These are phyloP conservation scores for Entelurus aequoreus DNA, from an alignment of 2,113 vertebrate genomes.

Conservation along the genomic window DNA sequence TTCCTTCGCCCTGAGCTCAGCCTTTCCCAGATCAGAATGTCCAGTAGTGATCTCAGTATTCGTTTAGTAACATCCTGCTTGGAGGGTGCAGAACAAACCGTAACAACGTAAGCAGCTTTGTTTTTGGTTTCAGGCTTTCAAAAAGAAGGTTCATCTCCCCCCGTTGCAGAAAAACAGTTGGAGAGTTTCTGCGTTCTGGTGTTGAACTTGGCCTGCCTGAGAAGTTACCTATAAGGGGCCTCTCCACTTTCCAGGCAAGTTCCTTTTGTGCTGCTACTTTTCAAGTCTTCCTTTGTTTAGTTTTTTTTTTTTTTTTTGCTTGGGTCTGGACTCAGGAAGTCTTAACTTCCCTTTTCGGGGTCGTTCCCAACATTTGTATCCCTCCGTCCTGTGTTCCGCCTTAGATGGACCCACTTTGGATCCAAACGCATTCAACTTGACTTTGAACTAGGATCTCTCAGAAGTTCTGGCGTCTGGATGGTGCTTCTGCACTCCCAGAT, in stretches of 20 bases:
- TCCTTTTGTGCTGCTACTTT: constrained; percentile 17
- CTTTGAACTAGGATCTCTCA: not conserved
- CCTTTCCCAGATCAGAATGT: too few species aligned
- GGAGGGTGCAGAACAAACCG: too few species aligned
- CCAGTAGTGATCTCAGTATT: too few species aligned
- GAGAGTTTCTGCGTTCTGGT: too few species aligned
- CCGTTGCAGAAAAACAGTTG: too few species aligned
- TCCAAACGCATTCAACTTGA: too few species aligned
- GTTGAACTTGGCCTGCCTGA: not conserved
- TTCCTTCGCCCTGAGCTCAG: too few species aligned
- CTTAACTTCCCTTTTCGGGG: constrained; percentile 31
- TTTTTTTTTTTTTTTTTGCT: constrained; percentile 21
- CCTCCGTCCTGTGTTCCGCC: constrained; percentile 29
- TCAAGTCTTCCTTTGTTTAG: not conserved
- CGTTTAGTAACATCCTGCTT: too few species aligned
- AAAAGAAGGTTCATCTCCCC: too few species aligned
- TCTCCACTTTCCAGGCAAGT: constrained; percentile 19
- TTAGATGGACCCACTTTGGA: not conserved
- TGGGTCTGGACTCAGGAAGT: constrained; percentile 40
- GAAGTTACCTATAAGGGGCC: constrained; percentile 12
- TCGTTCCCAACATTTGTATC: constrained; percentile 20
- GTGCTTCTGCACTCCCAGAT: constrained; percentile 42
- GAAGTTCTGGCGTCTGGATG: not conserved
- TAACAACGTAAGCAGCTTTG: too few species aligned
- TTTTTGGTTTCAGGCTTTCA: too few species aligned